Base-by-base conservation (phyloP, 1,140 invertebrate species). In the Littorina saxatilis region DNA sequence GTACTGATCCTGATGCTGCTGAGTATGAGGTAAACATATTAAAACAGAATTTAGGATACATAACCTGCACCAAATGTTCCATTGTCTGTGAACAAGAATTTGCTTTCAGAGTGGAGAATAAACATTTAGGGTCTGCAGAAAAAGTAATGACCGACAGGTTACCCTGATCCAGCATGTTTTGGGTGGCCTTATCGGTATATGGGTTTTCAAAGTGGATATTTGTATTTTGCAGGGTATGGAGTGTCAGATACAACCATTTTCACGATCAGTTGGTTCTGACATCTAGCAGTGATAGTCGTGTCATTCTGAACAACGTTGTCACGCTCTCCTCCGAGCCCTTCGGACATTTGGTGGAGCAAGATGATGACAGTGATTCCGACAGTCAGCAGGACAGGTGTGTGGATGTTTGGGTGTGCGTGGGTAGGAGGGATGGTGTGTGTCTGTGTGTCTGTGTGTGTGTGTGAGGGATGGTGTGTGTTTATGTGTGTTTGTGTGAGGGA, bases 191-290 rank as follows among this genome's bases (percentile, higher is more conserved):
- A n/a, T n/a, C n/a, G n/a, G n/a, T n/a, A n/a, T n/a, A n/a, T n/a
- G n/a, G n/a, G n/a, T n/a, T n/a, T n/a, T n/a, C n/a, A n/a, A n/a
- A n/a, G n/a, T n/a, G n/a, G n/a, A n/a, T n/a, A n/a, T n/a, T n/a
- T n/a, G n/a, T n/a, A n/a, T n/a, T 68, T 27, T 90, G 75, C 92
- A 96, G 95, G 96, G 95, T 99, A 23, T 99, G 98, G 98, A 96
- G 94, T 76, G 96, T 98, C 1, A 94, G 96, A 63, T 99, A 98
- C 88, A 99, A 99, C 93, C 96, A 95, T 84, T 99, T 98, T 91
- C 98, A 99, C 92, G 98, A 99, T 92, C 98, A 99, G 92, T 93
- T 99, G 27, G 93, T 99, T n/a, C 92, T 99, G 75, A 97, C 97
- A 7, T 96, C 97, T 39, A 98, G 98, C 88, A 98, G 97, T 88